Conservation (phyloP, 1,140 invertebrate genomes). For the Brachionus angularis region DNA sequence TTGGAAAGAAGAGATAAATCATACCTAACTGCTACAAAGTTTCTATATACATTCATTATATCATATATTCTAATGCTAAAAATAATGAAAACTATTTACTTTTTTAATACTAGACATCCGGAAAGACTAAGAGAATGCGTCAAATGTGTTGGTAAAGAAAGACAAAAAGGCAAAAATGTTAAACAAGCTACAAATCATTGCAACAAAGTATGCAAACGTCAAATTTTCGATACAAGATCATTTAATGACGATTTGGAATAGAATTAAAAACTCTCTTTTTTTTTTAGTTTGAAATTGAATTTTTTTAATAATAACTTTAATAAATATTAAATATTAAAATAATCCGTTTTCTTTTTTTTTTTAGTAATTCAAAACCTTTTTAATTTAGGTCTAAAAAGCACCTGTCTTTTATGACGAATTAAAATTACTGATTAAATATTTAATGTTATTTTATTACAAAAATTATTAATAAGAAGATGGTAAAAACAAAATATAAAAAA, state of each 20-base stretch:
- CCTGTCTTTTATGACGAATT: no score
- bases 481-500: no score
- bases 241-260: neutral
- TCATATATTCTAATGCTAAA: neutral
- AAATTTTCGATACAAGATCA: constrained; percentile 36
- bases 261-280: no score
- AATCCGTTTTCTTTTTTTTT: no score
- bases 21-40: constrained; percentile 21
- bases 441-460: no score
- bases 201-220: constrained; percentile 26
- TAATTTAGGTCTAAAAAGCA: no score
- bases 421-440: no score
- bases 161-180: constrained; percentile 35
- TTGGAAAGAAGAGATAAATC: constrained; percentile 28
- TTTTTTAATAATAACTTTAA: no score
- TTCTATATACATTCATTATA: neutral
- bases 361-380: no score
- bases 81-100: no score
- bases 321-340: no score
- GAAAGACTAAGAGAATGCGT: constrained; percentile 25
- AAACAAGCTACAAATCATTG: constrained; percentile 43
- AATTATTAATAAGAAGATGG: no score
- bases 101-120: constrained; percentile 7
- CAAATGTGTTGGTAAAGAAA: constrained; percentile 24
- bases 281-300: constrained; percentile 16